These are phyloP conservation scores for Corvus moneduloides DNA, from an alignment of 2,113 vertebrate genomes.

Conservation along the genomic window DNA sequence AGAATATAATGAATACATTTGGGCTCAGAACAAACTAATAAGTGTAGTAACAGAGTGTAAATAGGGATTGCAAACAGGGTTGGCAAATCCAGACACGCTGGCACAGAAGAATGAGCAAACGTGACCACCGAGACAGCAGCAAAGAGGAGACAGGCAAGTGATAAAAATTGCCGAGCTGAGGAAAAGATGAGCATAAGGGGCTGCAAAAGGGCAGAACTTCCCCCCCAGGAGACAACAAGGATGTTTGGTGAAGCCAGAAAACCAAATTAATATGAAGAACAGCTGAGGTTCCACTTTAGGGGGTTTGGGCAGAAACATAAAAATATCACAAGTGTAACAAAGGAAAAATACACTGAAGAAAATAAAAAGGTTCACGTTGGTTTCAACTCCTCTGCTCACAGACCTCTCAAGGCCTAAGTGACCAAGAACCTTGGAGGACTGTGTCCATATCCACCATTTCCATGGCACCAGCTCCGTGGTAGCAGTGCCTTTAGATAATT, in stretches of 20 bases:
- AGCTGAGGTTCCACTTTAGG: not conserved
- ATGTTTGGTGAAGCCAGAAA: not conserved
- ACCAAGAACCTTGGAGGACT: not conserved
- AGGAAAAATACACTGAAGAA: not conserved
- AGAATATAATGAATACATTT: not conserved
- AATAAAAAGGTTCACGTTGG: rapidly evolving
- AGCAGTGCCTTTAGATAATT: not conserved
- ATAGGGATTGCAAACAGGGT: not conserved
- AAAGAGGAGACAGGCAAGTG: not conserved
- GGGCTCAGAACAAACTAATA: not conserved
- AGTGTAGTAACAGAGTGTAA: not conserved
- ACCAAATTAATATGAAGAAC: not conserved
- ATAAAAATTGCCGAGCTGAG: not conserved
- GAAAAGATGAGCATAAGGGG: not conserved
- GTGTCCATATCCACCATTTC: not conserved
- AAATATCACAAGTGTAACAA: not conserved
- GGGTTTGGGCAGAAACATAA: not conserved
- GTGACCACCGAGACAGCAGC: not conserved
- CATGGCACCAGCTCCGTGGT: not conserved
- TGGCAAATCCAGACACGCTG: not conserved
- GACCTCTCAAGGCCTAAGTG: not conserved
- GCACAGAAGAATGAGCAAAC: not conserved
- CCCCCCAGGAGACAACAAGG: not conserved
- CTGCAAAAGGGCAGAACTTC: not conserved
- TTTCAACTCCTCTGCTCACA: not conserved